Percentiles rank a stretch among this genome's conserved stretches.
Evolutionary conservation across 37 sponge, comb jelly and placozoan species (phyloP).

Genomic region (Halisarca cf. caerulea): DNA sequence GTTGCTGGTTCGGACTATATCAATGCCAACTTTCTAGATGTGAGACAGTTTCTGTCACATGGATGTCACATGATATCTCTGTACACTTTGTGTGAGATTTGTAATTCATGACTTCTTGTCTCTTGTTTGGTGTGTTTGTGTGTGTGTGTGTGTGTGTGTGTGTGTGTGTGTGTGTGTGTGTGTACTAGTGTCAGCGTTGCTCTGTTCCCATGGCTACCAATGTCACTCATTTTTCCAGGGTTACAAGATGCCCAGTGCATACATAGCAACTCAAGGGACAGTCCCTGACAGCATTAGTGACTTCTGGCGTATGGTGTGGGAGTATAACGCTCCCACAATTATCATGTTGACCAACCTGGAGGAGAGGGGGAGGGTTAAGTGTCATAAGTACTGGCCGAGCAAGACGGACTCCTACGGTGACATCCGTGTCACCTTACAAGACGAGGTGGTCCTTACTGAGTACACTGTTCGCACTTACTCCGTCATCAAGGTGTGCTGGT

Average conservation of each 20-base stretch:
- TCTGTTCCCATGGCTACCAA: constrained; percentile 57
- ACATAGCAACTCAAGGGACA: constrained; percentile 83
- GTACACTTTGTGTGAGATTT: too few relatives aligned
- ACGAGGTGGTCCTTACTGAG: constrained; percentile 70
- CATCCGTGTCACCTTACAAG: constrained; percentile 64
- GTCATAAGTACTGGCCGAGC: constrained; percentile 88
- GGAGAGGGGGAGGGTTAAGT: constrained; percentile 89
- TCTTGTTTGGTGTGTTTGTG: too few relatives aligned
- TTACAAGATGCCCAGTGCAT: constrained; percentile 9
- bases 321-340: constrained; percentile 65
- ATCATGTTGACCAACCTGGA: constrained; percentile 93
- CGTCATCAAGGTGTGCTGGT: constrained; percentile 37
- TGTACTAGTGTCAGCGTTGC: constrained; percentile 62
- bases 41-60: too few relatives aligned
- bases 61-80: too few relatives aligned
- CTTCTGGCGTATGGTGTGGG: constrained; percentile 98
- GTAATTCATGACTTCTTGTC: too few relatives aligned
- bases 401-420: constrained; percentile 43
- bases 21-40: constrained; percentile 92
- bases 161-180: background rate
- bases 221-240: constrained; percentile 38
- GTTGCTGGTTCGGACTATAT: constrained; percentile 87
- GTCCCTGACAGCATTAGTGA: constrained; percentile 78
- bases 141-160: constrained; percentile 5
- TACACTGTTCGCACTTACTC: constrained; percentile 83